Evolutionary conservation across 2,797 vertebrate species (phyloP).

Genomic region (Argentina silus): DNA sequence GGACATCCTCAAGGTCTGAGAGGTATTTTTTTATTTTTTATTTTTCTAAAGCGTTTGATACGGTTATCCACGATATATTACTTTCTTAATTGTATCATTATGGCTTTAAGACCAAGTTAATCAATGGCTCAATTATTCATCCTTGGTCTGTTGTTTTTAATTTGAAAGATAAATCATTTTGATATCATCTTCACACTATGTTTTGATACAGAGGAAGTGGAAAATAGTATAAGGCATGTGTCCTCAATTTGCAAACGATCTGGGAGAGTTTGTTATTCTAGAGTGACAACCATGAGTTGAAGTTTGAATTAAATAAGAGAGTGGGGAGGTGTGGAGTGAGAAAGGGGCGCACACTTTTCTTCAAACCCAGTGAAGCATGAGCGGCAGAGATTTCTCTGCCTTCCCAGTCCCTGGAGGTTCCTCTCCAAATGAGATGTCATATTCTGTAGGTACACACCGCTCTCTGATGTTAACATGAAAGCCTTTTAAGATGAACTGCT

Average conservation of each 20-base stretch:
- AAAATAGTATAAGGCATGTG: neutral
- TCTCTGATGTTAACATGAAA: slow-evolving; percentile 29
- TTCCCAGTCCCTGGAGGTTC: slow-evolving; percentile 4
- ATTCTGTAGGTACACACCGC: slow-evolving; percentile 17
- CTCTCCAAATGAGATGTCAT: slow-evolving; percentile 15
- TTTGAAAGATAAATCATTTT: no score
- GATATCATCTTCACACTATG: no score
- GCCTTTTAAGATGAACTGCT: slow-evolving; percentile 10
- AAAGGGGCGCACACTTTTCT: neutral
- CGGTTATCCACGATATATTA: no score
- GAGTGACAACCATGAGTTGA: neutral
- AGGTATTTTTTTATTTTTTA: no score
- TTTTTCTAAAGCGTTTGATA: no score
- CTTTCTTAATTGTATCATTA: no score
- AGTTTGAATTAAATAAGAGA: neutral
- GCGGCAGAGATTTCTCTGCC: neutral
- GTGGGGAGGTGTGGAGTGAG: neutral
- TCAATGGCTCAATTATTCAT: no score
- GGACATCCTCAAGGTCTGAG: no score
- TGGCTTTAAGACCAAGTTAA: no score
- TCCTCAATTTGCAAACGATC: neutral
- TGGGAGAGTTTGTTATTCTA: neutral
- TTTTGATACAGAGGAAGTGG: neutral
- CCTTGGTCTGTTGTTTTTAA: no score
- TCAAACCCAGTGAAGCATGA: slow-evolving; percentile 1